These are phyloP conservation scores for Chaunax sp. DNA, from an alignment of 2,797 vertebrate species.

Conservation along the genomic window DNA sequence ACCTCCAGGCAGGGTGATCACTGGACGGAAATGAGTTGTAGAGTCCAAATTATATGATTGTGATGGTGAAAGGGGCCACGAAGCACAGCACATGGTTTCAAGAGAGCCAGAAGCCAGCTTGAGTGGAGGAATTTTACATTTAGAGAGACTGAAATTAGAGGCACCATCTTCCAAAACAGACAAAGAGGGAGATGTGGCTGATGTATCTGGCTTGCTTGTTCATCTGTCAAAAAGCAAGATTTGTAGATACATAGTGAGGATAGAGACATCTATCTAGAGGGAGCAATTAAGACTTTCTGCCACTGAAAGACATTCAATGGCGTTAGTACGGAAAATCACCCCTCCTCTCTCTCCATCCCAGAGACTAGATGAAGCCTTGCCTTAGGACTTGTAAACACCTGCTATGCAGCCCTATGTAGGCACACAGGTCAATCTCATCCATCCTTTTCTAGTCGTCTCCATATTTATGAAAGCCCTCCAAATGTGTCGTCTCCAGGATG, in stretches of 20 bases:
- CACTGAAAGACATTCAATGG: no score
- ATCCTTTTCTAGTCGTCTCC: no score
- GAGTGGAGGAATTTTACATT: conserved; percentile 30
- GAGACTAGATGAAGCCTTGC: no score
- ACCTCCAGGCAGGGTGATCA: conserved; percentile 17
- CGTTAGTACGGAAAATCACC: no score
- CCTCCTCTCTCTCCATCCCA: no score
- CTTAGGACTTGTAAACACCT: no score
- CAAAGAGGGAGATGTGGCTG: conserved; percentile 20
- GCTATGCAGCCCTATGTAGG: no score
- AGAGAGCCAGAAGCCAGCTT: conserved; percentile 5
- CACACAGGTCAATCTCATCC: no score
- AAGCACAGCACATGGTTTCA: conserved; percentile 1
- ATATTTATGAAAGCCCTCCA: no score
- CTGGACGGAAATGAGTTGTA: conserved; percentile 4
- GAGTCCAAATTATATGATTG: conserved; percentile 24
- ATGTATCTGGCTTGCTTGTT: conserved; percentile 19
- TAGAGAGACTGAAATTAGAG: conserved; percentile 11
- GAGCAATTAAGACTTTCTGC: no score
- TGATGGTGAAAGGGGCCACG: conserved; percentile 13
- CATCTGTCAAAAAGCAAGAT: conserved; percentile 18
- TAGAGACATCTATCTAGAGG: conserved; percentile 10
- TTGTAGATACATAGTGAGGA: conserved; percentile 4
- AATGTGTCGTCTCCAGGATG: no score
- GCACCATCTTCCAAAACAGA: conserved; percentile 20